Evolutionary conservation across 2,888 invertebrate genomes (phyloP).

Genomic region (Hoplodrina ambigua): DNA sequence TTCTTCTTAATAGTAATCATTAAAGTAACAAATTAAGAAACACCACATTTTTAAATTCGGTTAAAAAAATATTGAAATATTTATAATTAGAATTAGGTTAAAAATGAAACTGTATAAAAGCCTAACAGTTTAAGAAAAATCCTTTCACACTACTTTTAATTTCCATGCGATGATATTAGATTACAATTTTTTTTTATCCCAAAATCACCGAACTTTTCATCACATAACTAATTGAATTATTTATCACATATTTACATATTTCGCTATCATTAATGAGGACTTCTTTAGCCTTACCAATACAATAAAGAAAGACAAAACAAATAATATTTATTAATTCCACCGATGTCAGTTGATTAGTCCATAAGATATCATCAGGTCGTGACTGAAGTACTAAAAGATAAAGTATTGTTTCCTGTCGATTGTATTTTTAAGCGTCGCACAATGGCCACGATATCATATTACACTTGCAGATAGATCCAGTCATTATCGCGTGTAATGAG

Average conservation of each 20-base stretch:
- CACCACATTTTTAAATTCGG: too few relatives aligned
- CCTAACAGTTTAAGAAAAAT: too few relatives aligned
- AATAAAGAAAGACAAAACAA: constrained; percentile 32
- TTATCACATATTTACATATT: neutral
- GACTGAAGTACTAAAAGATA: constrained; percentile 55
- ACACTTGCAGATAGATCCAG: constrained; percentile 78
- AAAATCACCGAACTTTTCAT: too few relatives aligned
- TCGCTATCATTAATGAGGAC: neutral
- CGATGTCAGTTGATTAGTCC: constrained; percentile 51
- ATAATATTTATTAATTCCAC: constrained; percentile 38
- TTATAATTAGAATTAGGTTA: too few relatives aligned
- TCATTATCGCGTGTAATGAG: constrained; percentile 81
- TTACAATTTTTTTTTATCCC: too few relatives aligned
- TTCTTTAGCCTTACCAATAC: constrained; percentile 2
- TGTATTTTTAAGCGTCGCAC: constrained; percentile 62
- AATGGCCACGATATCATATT: constrained; percentile 69
- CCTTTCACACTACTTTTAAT: too few relatives aligned
- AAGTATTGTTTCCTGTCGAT: constrained; percentile 61
- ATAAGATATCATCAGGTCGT: constrained; percentile 55
- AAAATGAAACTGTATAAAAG: neutral
- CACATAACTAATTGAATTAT: neutral
- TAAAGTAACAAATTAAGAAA: too few relatives aligned
- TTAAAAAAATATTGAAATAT: too few relatives aligned
- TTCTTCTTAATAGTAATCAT: neutral
- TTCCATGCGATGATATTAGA: too few relatives aligned